A percentile compares a stretch with the other conserved stretches of the same genome.
Evolutionary conservation across 2,888 invertebrate species (phyloP).

Genomic region (Cecidostiba fungosa): DNA sequence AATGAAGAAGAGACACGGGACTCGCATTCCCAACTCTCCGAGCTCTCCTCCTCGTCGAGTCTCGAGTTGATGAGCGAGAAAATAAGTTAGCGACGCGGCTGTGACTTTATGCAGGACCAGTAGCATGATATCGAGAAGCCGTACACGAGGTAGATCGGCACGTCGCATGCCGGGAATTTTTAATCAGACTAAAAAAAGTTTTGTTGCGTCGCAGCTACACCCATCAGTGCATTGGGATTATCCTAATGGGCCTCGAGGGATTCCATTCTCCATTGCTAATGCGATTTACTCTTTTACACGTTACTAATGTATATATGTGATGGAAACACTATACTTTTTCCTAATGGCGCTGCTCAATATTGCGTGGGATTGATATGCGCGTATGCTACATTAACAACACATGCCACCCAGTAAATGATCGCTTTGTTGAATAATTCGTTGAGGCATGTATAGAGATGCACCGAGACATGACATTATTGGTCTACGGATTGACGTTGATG

Average conservation of each 20-base stretch:
- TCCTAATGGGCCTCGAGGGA: too few species aligned
- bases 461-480: slow-evolving; percentile 41
- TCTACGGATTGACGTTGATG: slow-evolving; percentile 44
- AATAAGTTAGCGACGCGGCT: neutral
- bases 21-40: neutral
- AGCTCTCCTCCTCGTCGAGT: neutral
- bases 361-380: neutral
- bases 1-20: slow-evolving; percentile 6
- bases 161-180: neutral
- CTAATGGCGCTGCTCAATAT: too few species aligned
- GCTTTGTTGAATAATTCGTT: slow-evolving; percentile 42
- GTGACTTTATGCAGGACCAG: too few species aligned
- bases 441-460: neutral
- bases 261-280: too few species aligned
- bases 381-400: neutral
- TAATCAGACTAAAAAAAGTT: neutral
- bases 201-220: neutral
- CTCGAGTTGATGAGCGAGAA: too few species aligned
- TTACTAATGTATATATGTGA: too few species aligned
- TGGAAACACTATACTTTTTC: too few species aligned
- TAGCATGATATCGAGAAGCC: neutral
- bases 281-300: too few species aligned
- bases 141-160: neutral
- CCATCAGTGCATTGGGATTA: too few species aligned
- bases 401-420: slow-evolving; percentile 1